Percentiles rank a stretch among this genome's conserved stretches.
Conservation (phyloP, 2,113 vertebrate species). For the Dissostichus mawsoni region DNA sequence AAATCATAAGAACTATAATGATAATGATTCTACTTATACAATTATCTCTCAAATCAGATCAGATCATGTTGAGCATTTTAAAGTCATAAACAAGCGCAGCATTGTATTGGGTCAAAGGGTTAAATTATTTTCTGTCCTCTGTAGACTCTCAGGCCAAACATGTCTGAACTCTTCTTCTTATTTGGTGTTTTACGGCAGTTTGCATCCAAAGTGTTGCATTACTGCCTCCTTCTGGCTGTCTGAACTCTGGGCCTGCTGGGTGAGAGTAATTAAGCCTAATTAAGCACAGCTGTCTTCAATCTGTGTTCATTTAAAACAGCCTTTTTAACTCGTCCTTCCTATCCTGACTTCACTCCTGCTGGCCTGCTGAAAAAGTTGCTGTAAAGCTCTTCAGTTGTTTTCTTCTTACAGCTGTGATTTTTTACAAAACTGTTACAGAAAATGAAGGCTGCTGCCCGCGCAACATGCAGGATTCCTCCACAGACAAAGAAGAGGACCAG, state of each 20-base stretch:
- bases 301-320: conserved; percentile 50
- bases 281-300: conserved; percentile 69
- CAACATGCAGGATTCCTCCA: neutral
- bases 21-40: neutral
- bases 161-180: neutral
- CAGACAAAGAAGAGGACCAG: conserved; percentile 25
- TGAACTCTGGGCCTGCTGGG: conserved; percentile 9
- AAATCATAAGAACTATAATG: no score
- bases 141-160: neutral
- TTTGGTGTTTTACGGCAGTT: no score
- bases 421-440: neutral
- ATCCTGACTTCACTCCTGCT: neutral
- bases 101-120: neutral
- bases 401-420: neutral
- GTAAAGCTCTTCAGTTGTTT: no score
- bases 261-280: conserved; percentile 66
- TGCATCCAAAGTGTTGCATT: no score
- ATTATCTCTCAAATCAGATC: neutral
- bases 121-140: neutral
- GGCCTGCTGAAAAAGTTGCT: neutral
- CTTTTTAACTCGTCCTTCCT: neutral
- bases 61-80: neutral
- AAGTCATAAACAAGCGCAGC: neutral
- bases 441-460: conserved; percentile 67
- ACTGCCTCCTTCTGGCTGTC: no score